Evolutionary conservation across 2,888 invertebrate species (phyloP).

Genomic region (Furcula furcula): DNA sequence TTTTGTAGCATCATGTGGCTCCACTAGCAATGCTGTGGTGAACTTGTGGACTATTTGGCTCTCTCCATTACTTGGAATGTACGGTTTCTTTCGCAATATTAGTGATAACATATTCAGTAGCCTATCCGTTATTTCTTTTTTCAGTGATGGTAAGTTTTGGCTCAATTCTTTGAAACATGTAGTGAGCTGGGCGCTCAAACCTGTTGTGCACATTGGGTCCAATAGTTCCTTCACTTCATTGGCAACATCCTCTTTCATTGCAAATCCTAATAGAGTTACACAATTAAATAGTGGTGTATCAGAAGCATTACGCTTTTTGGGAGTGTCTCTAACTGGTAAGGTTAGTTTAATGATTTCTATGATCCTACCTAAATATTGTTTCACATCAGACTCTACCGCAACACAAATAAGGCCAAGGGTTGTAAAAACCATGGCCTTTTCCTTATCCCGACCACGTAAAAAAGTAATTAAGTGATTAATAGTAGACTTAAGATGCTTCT

Average conservation of each 20-base stretch:
- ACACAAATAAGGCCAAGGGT: slow-evolving; percentile 96
- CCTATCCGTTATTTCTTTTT: slow-evolving; percentile 95
- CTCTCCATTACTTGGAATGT: slow-evolving; percentile 82
- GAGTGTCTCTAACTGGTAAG: slow-evolving; percentile 88
- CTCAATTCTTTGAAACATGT: slow-evolving; percentile 96
- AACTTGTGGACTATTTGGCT: slow-evolving; percentile 66
- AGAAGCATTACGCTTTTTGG: slow-evolving; percentile 87
- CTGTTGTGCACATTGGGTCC: slow-evolving; percentile 95
- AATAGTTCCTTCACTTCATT: slow-evolving; percentile 91
- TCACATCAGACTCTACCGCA: slow-evolving; percentile 91
- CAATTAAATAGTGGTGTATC: slow-evolving; percentile 97
- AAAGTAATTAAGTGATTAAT: slow-evolving; percentile 90
- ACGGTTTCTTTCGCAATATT: slow-evolving; percentile 93
- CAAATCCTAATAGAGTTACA: slow-evolving; percentile 95
- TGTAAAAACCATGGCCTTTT: slow-evolving; percentile 93
- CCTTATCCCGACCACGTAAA: slow-evolving; percentile 90
- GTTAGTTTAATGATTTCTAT: slow-evolving; percentile 91
- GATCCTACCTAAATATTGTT: slow-evolving; percentile 89
- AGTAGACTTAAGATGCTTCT: slow-evolving; percentile 87
- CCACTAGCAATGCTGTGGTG: slow-evolving; percentile 67
- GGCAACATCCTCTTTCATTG: slow-evolving; percentile 90
- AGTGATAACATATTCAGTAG: slow-evolving; percentile 94
- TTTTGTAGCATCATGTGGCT: slow-evolving; percentile 89
- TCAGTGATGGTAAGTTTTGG: slow-evolving; percentile 92
- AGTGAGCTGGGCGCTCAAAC: slow-evolving; percentile 94